Conservation (phyloP, 2,888 invertebrate species). For the Limulus polyphemus region DNA sequence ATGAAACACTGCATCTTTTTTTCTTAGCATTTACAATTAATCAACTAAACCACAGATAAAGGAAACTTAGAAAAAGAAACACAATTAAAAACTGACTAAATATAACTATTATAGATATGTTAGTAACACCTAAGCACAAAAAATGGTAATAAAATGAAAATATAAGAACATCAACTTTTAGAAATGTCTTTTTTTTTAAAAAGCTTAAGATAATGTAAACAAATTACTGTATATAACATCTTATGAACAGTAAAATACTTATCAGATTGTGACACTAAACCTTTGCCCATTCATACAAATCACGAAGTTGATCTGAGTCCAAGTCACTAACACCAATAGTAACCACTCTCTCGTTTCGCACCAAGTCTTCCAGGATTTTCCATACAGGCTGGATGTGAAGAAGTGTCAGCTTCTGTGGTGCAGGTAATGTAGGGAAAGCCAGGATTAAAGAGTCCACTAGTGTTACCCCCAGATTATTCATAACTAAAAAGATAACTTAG, state of each 20-base stretch:
- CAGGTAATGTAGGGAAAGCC: constrained; percentile 45
- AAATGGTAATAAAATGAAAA: not conserved
- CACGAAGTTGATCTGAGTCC: constrained; percentile 63
- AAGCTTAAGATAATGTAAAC: not conserved
- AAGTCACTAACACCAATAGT: constrained; percentile 79
- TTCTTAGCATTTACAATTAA: too few relatives aligned
- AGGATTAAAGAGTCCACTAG: constrained; percentile 70
- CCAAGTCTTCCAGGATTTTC: constrained; percentile 59
- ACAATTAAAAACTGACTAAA: too few relatives aligned
- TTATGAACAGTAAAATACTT: not conserved
- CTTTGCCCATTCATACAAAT: constrained; percentile 59
- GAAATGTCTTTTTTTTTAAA: not conserved
- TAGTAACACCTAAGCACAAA: too few relatives aligned
- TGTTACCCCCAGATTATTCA: constrained; percentile 54
- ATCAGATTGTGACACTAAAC: constrained; percentile 32
- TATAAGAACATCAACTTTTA: not conserved
- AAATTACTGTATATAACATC: not conserved
- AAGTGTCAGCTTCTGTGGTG: constrained; percentile 34
- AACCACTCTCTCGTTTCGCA: constrained; percentile 49
- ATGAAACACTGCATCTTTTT: too few relatives aligned
- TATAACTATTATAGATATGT: too few relatives aligned
- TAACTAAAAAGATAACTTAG: constrained; percentile 48
- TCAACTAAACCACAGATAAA: too few relatives aligned
- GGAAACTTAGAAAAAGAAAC: too few relatives aligned
- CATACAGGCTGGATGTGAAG: constrained; percentile 61